These are phyloP conservation scores for Oriolus oriolus DNA, from an alignment of 2,113 vertebrate species.

Conservation along the genomic window DNA sequence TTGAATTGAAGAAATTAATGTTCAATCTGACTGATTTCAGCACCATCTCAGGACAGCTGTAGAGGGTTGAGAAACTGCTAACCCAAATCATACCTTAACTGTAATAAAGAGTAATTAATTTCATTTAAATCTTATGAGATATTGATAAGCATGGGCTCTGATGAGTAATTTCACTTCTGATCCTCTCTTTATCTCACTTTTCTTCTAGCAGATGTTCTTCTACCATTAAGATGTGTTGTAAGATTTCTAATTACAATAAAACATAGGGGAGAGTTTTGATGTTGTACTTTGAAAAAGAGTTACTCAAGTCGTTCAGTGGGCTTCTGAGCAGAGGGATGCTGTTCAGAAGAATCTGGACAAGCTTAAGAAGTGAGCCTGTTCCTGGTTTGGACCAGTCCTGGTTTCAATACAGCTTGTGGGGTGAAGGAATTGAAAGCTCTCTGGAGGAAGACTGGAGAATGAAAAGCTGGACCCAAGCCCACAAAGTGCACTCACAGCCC, in stretches of 20 bases:
- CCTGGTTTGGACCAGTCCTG: accelerated
- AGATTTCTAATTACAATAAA: neutral
- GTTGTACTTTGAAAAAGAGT: neutral
- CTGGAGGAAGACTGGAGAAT: no score
- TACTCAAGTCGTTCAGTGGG: neutral
- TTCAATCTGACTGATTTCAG: neutral
- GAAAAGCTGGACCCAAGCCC: neutral
- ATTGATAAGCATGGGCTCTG: neutral
- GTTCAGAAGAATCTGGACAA: neutral
- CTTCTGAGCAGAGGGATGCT: accelerated
- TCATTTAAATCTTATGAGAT: accelerated
- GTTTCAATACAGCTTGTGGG: neutral
- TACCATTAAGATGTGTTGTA: neutral
- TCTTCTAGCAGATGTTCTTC: neutral
- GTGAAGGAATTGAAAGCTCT: neutral
- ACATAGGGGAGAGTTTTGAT: neutral
- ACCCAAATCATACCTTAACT: accelerated
- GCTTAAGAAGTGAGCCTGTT: neutral
- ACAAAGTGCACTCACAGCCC: accelerated
- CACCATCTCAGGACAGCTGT: neutral
- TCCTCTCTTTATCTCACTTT: neutral
- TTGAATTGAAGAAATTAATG: neutral
- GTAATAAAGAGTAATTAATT: neutral
- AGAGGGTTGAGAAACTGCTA: neutral
- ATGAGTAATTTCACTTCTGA: neutral